A percentile compares a stretch with the other conserved stretches of the same genome.
These are phyloP conservation scores for Nerophis ophidion DNA, from an alignment of 2,113 vertebrate genomes.

Conservation along the genomic window DNA sequence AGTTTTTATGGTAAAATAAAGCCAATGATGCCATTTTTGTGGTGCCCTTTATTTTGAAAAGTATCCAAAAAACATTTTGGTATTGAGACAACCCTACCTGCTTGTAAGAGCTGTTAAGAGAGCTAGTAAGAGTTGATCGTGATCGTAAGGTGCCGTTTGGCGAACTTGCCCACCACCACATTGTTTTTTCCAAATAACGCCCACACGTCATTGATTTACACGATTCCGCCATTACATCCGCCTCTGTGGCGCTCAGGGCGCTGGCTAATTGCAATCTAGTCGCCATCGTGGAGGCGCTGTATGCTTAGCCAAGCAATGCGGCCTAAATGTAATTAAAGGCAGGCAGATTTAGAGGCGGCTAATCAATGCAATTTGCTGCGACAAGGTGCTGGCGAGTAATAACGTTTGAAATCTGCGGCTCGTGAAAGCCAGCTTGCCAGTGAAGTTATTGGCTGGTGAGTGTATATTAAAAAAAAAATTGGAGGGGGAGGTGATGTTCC, in stretches of 20 bases:
- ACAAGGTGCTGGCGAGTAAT: conserved; percentile 60
- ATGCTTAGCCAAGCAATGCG: conserved; percentile 47
- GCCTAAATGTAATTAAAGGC: conserved; percentile 59
- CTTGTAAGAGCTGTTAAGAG: no score
- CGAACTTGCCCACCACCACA: conserved; percentile 10
- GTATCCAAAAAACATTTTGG: no score
- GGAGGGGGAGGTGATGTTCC: conserved; percentile 22
- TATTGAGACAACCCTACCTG: no score
- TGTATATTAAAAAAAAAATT: conserved; percentile 17
- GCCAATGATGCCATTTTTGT: no score
- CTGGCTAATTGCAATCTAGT: conserved; percentile 60
- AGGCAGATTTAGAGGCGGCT: conserved; percentile 57
- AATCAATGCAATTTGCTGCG: conserved; percentile 64
- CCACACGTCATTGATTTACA: conserved; percentile 42
- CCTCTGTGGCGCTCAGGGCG: conserved; percentile 25
- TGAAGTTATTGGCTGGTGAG: conserved; percentile 37
- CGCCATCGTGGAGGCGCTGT: conserved; percentile 42
- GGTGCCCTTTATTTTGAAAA: no score
- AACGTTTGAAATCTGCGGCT: conserved; percentile 38
- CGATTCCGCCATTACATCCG: conserved; percentile 25
- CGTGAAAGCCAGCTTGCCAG: conserved; percentile 23
- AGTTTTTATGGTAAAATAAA: no score
- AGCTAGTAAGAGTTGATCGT: no score
- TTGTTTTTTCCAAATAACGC: conserved; percentile 37
- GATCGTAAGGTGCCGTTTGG: not conserved